Conservation (phyloP, 1,140 invertebrate species). For the Prorops nasuta region DNA sequence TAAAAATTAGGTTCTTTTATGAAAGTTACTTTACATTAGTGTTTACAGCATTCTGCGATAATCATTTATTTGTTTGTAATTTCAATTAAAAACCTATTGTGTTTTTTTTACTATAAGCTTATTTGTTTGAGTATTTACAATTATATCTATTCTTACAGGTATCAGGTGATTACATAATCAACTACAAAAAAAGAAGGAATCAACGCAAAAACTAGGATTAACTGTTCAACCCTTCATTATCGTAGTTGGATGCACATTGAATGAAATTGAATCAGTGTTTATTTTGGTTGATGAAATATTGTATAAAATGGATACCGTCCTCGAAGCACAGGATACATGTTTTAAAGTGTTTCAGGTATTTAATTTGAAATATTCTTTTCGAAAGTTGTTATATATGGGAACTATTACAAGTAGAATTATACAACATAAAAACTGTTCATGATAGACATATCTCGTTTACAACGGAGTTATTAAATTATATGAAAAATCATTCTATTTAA, state of each 20-base stretch:
- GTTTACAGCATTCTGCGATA: no score
- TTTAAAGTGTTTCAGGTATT: not conserved
- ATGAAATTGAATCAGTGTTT: not conserved
- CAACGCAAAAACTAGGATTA: not conserved
- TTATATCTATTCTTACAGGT: not conserved
- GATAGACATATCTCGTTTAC: not conserved
- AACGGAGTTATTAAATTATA: no score
- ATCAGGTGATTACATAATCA: not conserved
- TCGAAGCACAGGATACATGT: not conserved
- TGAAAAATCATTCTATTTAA: no score
- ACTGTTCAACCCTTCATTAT: not conserved
- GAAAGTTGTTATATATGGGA: not conserved
- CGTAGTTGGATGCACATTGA: not conserved
- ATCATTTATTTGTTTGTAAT: no score
- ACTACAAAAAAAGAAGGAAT: not conserved
- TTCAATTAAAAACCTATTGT: no score
- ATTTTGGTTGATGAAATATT: not conserved
- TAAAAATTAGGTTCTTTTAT: no score
- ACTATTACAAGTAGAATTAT: not conserved
- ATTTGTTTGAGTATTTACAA: no score
- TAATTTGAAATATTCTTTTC: not conserved
- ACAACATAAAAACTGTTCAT: not conserved
- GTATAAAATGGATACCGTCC: not conserved
- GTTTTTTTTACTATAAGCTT: no score
- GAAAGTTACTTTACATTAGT: no score